phyloP scores from a whole-genome alignment of 2,888 invertebrate genomes.

The Terebella lapidaria region DNA sequence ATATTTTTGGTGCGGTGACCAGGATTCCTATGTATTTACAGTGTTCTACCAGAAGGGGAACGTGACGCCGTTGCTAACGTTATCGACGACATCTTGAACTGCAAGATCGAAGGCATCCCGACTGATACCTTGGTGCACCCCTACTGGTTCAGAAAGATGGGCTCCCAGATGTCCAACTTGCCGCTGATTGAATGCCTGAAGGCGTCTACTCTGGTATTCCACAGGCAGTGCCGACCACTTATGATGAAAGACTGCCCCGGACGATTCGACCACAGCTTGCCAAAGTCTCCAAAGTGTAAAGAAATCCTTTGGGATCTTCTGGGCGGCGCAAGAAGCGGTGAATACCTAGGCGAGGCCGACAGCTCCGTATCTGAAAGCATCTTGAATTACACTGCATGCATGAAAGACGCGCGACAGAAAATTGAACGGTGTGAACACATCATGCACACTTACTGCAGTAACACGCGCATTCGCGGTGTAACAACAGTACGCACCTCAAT shows the following conservation, averaged over 20 bases:
- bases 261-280: neutral
- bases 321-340: neutral
- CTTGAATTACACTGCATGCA: neutral
- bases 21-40: too few relatives aligned
- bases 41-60: conserved; percentile 1
- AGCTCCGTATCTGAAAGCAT: neutral
- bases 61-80: conserved; percentile 1
- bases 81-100: neutral
- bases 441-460: conserved; percentile 1
- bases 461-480: neutral
- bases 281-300: neutral
- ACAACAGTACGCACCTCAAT: neutral
- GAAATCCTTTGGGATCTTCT: neutral
- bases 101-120: conserved; percentile 3
- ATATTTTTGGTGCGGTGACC: too few relatives aligned
- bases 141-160: conserved; percentile 3
- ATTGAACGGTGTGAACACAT: neutral
- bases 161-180: conserved; percentile 2
- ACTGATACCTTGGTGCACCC: neutral
- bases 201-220: neutral
- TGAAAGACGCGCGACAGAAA: neutral
- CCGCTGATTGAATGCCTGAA: conserved; percentile 1
- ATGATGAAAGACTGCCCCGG: conserved; percentile 4
- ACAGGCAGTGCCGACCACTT: neutral
- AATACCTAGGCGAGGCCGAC: conserved; percentile 1